Evolutionary conservation across 35 echinoderm and acorn worm species (phyloP).

Genomic region (Lytechinus pictus): DNA sequence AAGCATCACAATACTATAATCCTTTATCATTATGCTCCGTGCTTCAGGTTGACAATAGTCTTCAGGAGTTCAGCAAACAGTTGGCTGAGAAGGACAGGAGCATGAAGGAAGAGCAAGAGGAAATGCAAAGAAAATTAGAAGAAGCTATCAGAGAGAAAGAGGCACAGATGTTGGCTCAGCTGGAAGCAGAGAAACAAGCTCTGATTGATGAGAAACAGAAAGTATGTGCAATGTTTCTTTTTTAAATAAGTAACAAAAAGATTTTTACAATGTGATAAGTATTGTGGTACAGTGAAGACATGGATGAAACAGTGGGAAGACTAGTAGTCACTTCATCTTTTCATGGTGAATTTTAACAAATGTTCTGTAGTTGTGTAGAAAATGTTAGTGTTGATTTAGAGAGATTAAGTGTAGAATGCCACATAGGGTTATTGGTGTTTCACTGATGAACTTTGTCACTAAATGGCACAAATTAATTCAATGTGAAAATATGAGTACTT

Average conservation of each 20-base stretch:
- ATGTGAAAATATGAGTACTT: background rate
- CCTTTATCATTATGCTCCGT: background rate
- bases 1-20: background rate
- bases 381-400: too few species aligned
- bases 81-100: conserved; percentile 86
- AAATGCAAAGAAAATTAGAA: conserved; percentile 66
- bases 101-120: conserved; percentile 70
- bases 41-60: conserved; percentile 47
- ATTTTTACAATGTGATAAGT: background rate
- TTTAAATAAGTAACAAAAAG: background rate
- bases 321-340: too few species aligned
- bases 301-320: too few species aligned
- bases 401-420: too few species aligned
- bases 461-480: too few species aligned
- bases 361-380: too few species aligned
- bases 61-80: conserved; percentile 71
- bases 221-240: background rate
- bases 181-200: conserved; percentile 67
- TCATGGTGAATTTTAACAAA: too few species aligned
- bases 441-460: too few species aligned
- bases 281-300: too few species aligned
- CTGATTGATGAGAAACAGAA: conserved; percentile 68
- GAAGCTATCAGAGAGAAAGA: conserved; percentile 80
- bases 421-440: too few species aligned
- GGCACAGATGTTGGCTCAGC: conserved; percentile 79